Evolutionary conservation across 2,888 invertebrate genomes (phyloP), one percentile per base, ranked within the genome.

Genomic region (Drosophila mimica): DNA sequence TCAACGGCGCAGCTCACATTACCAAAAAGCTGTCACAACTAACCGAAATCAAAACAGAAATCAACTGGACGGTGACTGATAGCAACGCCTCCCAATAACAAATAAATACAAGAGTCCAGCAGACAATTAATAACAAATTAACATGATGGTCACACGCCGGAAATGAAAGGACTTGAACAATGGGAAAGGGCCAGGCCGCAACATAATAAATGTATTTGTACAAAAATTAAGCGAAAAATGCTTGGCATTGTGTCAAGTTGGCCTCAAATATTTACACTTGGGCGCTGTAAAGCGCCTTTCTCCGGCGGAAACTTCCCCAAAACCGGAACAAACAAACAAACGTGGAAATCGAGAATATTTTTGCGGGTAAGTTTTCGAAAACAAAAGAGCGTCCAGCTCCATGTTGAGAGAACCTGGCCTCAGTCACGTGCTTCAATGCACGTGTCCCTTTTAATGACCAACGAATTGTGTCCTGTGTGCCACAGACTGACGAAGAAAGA

Each of bases 361-460:
- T 82, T 20, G 25, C 74, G 62, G 76, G 70, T 72, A 79, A 77
- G 77, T 77, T 80, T 75, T 79, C 81, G 81, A 86, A 88, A 79
- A 84, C 88, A 89, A 84, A 71, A 74, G 88, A 59, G 56, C 52
- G 75, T 68, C 80, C 56, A 82, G 81, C 71, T 70, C 76, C 76
- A 74, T 65, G 76, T 61, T 61, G 56, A 70, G 84, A 78, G 78
- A 25, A 46, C 75, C 82, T 65, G 83, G 83, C 71, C 61, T 79
- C 77, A 83, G 93, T 85, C 92, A 92, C 92, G 92, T 92, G 92
- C 89, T 90, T 82, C 77, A 79, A 67, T 86, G 88, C 92, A 92
- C 92, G 92, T 93, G 92, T 91, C 92, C 80, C 88, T 91, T 91
- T 93, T 92, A 93, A 92, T 92, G 92, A 92, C 92, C 92, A 89